Evolutionary conservation across 1,140 invertebrate genomes (phyloP).

Genomic region (Formica selysi): DNA sequence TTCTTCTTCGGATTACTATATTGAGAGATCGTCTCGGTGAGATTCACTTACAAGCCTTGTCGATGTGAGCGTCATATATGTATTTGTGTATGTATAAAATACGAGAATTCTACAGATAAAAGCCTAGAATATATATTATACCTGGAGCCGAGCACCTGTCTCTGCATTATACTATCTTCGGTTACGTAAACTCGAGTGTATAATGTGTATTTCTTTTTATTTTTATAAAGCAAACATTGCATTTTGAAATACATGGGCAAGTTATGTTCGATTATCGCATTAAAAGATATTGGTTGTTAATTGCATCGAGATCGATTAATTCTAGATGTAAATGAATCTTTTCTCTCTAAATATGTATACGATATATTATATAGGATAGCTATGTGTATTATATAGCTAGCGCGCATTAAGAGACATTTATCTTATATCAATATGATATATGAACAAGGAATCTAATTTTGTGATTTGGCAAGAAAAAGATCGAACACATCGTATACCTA

Average conservation of each 20-base stretch:
- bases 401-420: constrained; percentile 25
- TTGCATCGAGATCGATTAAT: neutral
- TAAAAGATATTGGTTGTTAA: constrained; percentile 5
- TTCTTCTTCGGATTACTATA: neutral
- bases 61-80: constrained; percentile 67
- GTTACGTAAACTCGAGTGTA: constrained; percentile 15
- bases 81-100: constrained; percentile 55
- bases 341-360: constrained; percentile 9
- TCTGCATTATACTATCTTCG: constrained; percentile 3
- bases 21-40: constrained; percentile 42
- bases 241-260: constrained; percentile 21
- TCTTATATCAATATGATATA: constrained; percentile 32
- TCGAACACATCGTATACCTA: neutral
- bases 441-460: constrained; percentile 24
- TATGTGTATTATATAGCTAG: constrained; percentile 16
- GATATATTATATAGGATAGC: neutral
- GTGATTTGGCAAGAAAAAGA: constrained; percentile 16
- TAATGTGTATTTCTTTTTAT: constrained; percentile 2
- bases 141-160: constrained; percentile 32
- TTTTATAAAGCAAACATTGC: neutral
- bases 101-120: constrained; percentile 42
- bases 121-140: constrained; percentile 47
- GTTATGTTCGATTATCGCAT: neutral
- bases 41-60: constrained; percentile 65
- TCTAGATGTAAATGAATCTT: constrained; percentile 13